Evolutionary conservation across 2,888 invertebrate species (phyloP), one percentile per base, ranked within the genome.

Genomic region (Gerosis bhagava): DNA sequence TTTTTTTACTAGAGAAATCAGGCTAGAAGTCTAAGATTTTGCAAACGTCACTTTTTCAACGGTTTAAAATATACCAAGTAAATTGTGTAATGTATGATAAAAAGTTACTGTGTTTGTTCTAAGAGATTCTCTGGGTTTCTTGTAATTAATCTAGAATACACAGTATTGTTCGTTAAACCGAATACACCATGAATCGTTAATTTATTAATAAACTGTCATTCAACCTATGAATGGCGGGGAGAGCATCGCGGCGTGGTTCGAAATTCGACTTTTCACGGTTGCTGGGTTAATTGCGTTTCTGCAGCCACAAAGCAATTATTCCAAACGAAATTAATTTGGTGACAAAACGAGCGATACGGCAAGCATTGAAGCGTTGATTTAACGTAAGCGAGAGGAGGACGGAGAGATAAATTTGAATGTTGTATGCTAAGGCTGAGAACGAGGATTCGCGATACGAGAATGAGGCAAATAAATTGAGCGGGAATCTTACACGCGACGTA

Each of bases 241-340:
- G n/a, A 36, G 28, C 16, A 21, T 34, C 13, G 34, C 19, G 26
- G n/a, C 24, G 43, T 5, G 7, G 3, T 19, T 19, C 10, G 7
- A 43, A 28, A 22, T 36, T 36, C 12, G 21, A 36, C 36, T 44
- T 56, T 56, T 62, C 63, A 58, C 54, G 58, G 57, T 57, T 57
- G 46, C 57, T 25, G 16, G 54, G 59, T 63, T 64, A 63, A 61
- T 62, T 60, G 60, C 62, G 65, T 64, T 64, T 51, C 59, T 56
- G 43, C 46, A 58, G 50, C 62, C 62, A 58, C 61, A 56, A 63
- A 61, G 62, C 63, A 65, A 69, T 70, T 67, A 71, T 53, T 51
- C 49, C 40, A 47, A 51, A 57, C 53, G 56, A 62, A 67, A 70
- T 67, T 70, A 69, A 71, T 71, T 63, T 63, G 50, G 60, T 51